phyloP scores from a whole-genome alignment of 1,140 invertebrate genomes.

The Leptestheria dahalacensis region DNA sequence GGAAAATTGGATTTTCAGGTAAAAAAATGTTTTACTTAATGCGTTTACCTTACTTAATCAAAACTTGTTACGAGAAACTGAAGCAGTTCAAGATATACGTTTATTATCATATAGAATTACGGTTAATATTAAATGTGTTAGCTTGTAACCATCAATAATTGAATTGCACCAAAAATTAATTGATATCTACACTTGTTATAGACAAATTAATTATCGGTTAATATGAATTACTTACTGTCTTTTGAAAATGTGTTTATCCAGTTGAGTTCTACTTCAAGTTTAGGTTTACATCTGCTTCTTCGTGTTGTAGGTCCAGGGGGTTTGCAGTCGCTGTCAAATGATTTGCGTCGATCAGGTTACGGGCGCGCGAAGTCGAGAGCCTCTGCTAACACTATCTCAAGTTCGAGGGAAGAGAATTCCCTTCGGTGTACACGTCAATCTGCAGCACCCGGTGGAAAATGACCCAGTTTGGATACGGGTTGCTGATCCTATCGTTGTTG shows the following conservation, averaged over 20 bases:
- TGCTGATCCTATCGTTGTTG: too few species aligned
- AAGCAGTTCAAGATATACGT: too few species aligned
- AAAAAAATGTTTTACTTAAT: conserved; percentile 19
- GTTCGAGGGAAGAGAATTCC: conserved; percentile 53
- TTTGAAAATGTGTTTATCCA: too few species aligned
- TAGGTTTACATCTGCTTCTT: neutral
- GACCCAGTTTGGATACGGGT: neutral
- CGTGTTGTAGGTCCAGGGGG: conserved; percentile 44
- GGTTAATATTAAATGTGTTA: neutral
- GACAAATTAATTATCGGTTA: neutral
- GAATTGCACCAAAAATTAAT: conserved; percentile 11
- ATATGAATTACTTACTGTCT: neutral
- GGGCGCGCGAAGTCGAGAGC: conserved; percentile 62
- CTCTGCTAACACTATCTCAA: conserved; percentile 60
- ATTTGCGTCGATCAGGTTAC: conserved; percentile 78
- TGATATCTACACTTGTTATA: conserved; percentile 19
- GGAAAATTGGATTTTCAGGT: conserved; percentile 50
- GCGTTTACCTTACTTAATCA: neutral
- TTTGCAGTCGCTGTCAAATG: conserved; percentile 83
- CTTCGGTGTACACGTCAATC: conserved; percentile 43
- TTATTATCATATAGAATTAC: too few species aligned
- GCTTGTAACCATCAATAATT: neutral
- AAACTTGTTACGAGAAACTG: neutral
- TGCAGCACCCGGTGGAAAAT: neutral
- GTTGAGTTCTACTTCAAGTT: too few species aligned